These are phyloP conservation scores for Drosophila antonietae DNA, from an alignment of 2,888 invertebrate genomes.

Conservation along the genomic window DNA sequence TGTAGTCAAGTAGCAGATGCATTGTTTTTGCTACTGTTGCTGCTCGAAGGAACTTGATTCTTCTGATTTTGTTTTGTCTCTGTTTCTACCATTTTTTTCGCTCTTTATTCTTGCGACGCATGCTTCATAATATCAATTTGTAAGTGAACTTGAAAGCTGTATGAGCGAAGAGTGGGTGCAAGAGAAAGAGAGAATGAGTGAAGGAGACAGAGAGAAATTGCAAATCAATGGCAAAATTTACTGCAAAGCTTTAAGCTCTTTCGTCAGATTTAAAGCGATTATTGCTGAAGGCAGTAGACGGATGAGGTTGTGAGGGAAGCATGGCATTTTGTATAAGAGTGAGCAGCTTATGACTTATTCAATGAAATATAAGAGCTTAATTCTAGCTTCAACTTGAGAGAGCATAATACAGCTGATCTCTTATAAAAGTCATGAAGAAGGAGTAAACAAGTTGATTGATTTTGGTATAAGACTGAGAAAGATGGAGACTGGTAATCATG, in stretches of 20 bases:
- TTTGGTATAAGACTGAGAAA: too few relatives aligned
- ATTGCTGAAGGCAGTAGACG: too few relatives aligned
- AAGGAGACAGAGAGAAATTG: neutral
- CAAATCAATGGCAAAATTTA: conserved; percentile 38
- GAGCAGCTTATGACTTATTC: neutral
- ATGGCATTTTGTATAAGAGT: neutral
- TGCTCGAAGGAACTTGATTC: conserved; percentile 56
- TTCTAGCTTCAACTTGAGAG: neutral
- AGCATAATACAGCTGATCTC: too few relatives aligned
- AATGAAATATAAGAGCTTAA: neutral
- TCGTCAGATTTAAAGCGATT: conserved; percentile 11
- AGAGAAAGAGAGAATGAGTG: neutral
- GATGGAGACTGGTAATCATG: neutral
- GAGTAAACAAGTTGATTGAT: too few relatives aligned
- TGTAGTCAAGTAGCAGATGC: conserved; percentile 30
- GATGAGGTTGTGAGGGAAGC: neutral
- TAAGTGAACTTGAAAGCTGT: conserved; percentile 13
- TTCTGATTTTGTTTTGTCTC: conserved; percentile 38
- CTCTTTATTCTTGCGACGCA: conserved; percentile 45
- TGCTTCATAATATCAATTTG: conserved; percentile 59
- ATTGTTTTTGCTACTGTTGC: conserved; percentile 25
- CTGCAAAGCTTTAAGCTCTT: conserved; percentile 28
- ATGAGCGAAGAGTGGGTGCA: neutral
- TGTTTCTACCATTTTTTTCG: conserved; percentile 24
- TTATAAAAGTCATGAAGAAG: neutral